Evolutionary conservation across 2,113 vertebrate species (phyloP).

Genomic region (Otolemur garnettii): DNA sequence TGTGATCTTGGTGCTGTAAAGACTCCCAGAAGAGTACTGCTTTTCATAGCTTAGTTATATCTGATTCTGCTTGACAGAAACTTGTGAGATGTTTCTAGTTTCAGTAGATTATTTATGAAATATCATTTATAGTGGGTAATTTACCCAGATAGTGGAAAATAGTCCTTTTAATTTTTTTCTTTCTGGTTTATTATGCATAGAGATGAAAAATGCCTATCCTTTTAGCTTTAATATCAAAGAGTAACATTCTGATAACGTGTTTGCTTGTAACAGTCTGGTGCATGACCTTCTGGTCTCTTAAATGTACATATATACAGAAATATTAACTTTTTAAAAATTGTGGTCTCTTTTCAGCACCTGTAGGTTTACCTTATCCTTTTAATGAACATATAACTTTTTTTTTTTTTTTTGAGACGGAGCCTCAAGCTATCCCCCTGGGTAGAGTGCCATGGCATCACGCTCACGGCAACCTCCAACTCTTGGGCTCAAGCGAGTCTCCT

Average conservation of each 20-base stretch:
- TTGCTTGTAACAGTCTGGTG: not conserved
- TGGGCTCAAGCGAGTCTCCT: no score
- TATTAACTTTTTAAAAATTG: not conserved
- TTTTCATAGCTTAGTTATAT: not conserved
- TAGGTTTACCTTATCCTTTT: not conserved
- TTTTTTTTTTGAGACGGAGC: no score
- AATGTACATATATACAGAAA: not conserved
- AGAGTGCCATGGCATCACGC: no score
- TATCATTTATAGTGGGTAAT: not conserved
- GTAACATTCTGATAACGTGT: not conserved
- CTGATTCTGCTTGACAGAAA: not conserved
- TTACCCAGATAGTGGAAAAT: not conserved
- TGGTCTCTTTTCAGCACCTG: not conserved
- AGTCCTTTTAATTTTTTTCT: conserved; percentile 41
- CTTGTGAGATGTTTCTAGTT: not conserved
- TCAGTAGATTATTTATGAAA: not conserved
- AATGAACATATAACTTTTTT: not conserved
- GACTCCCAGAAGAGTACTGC: not conserved
- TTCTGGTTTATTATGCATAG: not conserved
- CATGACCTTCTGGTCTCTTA: not conserved
- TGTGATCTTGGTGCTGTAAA: not conserved
- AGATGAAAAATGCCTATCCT: not conserved
- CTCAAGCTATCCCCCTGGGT: no score
- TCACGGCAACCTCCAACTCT: no score
- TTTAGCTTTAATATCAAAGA: not conserved